phyloP scores from a whole-genome alignment of 1,140 invertebrate genomes.

The Hormaphis cornu region DNA sequence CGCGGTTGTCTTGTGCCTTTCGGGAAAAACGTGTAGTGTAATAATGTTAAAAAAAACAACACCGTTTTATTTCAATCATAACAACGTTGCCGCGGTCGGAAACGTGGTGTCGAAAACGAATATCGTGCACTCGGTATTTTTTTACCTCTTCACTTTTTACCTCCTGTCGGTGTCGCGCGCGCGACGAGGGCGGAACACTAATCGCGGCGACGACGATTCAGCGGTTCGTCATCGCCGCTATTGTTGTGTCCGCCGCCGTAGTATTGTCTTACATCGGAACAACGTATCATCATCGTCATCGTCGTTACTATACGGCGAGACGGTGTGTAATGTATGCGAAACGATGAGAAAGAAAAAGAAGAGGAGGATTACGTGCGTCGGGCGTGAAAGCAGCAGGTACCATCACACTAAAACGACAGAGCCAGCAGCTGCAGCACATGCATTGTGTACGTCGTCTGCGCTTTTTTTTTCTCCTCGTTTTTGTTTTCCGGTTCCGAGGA shows the following conservation, averaged over 20 bases:
- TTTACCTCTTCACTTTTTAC: no score
- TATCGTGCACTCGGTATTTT: background rate
- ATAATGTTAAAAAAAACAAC: no score
- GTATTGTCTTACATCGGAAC: no score
- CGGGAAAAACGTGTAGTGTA: no score
- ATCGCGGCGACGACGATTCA: background rate
- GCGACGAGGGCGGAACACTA: conserved; percentile 5
- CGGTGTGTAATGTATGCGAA: background rate
- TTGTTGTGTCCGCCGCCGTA: background rate
- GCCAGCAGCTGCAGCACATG: no score
- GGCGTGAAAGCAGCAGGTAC: background rate
- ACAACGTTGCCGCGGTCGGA: background rate
- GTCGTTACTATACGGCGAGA: background rate
- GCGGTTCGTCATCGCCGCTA: background rate
- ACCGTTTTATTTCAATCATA: background rate
- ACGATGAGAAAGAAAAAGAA: conserved; percentile 6
- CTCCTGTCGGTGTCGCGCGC: background rate
- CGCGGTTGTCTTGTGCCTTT: no score
- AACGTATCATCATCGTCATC: background rate
- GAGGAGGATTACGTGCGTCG: conserved; percentile 10
- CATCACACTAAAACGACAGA: background rate
- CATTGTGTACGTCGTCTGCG: background rate
- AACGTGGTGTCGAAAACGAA: background rate
- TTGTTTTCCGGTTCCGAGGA: background rate
- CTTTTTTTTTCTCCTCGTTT: background rate